phyloP scores from a whole-genome alignment of 2,113 vertebrate species.

The Pseudorectes ferrugineus region DNA sequence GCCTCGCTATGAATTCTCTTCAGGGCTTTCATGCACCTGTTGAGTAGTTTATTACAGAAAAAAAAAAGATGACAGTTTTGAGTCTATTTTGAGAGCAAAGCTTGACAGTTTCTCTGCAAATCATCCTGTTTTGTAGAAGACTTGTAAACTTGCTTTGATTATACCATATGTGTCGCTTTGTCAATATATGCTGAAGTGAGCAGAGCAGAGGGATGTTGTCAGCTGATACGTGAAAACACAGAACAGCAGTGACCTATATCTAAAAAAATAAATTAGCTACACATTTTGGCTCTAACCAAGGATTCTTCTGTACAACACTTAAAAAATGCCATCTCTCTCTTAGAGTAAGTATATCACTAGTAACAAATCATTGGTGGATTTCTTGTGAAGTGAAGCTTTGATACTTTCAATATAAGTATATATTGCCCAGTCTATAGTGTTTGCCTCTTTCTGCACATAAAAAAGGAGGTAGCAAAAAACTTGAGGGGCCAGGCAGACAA shows the following conservation, averaged over 20 bases:
- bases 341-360: neutral
- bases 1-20: neutral
- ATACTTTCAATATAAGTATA: neutral
- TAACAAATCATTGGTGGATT: neutral
- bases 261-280: neutral
- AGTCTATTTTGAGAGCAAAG: conserved; percentile 53
- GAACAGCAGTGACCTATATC: conserved; percentile 49
- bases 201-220: conserved; percentile 39
- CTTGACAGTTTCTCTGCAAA: conserved; percentile 49
- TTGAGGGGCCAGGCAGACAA: neutral
- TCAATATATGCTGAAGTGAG: conserved; percentile 47
- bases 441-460: neutral
- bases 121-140: conserved; percentile 17
- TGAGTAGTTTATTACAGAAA: neutral
- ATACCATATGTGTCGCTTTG: conserved; percentile 51
- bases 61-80: neutral
- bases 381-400: neutral
- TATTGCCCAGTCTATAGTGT: neutral
- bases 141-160: conserved; percentile 64
- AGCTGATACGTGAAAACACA: conserved; percentile 23
- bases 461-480: neutral
- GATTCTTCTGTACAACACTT: neutral
- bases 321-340: neutral
- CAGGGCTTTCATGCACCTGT: conserved; percentile 17
- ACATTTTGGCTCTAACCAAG: neutral